Evolutionary conservation across 2,888 invertebrate species (phyloP).

Genomic region (Agrotis puta): DNA sequence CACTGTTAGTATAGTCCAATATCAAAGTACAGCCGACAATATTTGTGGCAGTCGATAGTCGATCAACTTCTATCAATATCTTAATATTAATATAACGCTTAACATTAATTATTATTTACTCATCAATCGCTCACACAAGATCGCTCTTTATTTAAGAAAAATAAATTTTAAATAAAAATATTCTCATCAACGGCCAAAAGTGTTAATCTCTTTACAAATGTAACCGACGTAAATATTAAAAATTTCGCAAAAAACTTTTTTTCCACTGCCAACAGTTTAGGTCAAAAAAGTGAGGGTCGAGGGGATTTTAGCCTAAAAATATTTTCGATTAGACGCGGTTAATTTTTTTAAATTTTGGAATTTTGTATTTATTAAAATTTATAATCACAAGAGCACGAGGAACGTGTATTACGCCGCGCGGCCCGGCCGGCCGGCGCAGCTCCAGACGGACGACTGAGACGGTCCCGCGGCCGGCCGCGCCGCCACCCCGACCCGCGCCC

Average conservation of each 20-base stretch:
- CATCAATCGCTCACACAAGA: conserved; percentile 82
- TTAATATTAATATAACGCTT: conserved; percentile 86
- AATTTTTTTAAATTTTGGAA: conserved; percentile 76
- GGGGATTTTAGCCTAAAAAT: conserved; percentile 88
- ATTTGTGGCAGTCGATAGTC: conserved; percentile 78
- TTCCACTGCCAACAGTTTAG: conserved; percentile 84
- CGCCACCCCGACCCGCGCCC: conserved; percentile 71
- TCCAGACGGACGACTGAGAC: conserved; percentile 91
- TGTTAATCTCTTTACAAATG: conserved; percentile 86
- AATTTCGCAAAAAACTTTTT: conserved; percentile 88
- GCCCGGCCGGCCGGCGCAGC: conserved; percentile 91
- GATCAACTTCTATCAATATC: conserved; percentile 72
- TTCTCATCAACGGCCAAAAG: conserved; percentile 88
- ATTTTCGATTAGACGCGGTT: conserved; percentile 88
- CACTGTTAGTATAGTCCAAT: conserved; percentile 73
- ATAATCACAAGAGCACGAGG: conserved; percentile 91
- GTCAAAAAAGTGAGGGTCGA: conserved; percentile 85
- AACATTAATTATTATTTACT: conserved; percentile 74
- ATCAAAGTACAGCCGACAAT: conserved; percentile 70
- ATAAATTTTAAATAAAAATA: conserved; percentile 87
- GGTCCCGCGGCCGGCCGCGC: conserved; percentile 79
- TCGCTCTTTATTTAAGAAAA: conserved; percentile 81
- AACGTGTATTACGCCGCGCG: conserved; percentile 90
- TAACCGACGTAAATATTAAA: conserved; percentile 91
- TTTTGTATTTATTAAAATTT: conserved; percentile 86